Evolutionary conservation across 2,888 invertebrate genomes (phyloP).

Genomic region (Phengaris arion): DNA sequence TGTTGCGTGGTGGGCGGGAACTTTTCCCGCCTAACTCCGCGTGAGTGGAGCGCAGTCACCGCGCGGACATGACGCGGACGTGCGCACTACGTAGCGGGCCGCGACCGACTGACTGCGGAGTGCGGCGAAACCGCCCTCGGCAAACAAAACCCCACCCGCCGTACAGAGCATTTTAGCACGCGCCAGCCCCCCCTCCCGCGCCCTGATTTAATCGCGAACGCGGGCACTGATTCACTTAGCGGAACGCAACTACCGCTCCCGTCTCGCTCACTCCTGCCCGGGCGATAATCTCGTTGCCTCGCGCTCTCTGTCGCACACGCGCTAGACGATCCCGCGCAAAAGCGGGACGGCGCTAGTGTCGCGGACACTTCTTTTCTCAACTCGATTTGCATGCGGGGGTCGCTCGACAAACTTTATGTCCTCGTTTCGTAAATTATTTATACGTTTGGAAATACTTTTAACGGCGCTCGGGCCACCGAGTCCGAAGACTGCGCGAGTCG

Average conservation of each 20-base stretch:
- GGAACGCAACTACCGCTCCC: conserved; percentile 71
- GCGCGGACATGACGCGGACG: conserved; percentile 58
- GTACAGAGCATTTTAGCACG: conserved; percentile 76
- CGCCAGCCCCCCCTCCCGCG: conserved; percentile 67
- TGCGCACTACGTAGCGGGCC: conserved; percentile 46
- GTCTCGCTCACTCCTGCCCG: conserved; percentile 61
- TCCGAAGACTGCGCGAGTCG: conserved; percentile 54
- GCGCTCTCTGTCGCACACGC: conserved; percentile 48
- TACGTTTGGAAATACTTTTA: conserved; percentile 77
- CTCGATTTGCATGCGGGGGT: conserved; percentile 78
- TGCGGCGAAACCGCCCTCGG: conserved; percentile 74
- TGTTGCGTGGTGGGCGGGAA: conserved; percentile 73
- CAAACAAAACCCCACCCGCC: conserved; percentile 78
- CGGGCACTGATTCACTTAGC: conserved; percentile 80
- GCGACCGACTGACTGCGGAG: conserved; percentile 60
- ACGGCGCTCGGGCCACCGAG: conserved; percentile 64
- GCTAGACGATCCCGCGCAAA: conserved; percentile 45
- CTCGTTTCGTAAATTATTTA: conserved; percentile 79
- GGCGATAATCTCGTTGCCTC: conserved; percentile 45
- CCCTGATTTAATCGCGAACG: conserved; percentile 78
- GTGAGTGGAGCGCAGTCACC: conserved; percentile 69
- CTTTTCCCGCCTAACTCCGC: conserved; percentile 70
- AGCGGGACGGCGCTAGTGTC: conserved; percentile 63
- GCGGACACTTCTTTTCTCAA: conserved; percentile 73
- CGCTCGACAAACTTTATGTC: conserved; percentile 77